Conservation (phyloP, 2,113 vertebrate species). For the Centropus unirufus region DNA sequence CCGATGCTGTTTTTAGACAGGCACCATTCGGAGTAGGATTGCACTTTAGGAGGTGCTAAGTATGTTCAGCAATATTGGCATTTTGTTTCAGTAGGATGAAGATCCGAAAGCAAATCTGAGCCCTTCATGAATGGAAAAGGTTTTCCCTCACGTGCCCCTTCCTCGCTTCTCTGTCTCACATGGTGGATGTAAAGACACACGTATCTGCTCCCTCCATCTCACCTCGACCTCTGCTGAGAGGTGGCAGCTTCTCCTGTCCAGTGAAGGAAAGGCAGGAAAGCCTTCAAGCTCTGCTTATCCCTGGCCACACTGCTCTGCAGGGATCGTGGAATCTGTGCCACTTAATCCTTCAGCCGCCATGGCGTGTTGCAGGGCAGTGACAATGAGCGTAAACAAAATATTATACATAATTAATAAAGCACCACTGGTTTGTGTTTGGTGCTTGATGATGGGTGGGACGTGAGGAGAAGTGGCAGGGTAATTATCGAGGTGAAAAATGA, state of each 20-base stretch:
- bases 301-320: fast-evolving
- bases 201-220: background rate
- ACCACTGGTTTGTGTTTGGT: background rate
- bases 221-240: background rate
- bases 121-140: background rate
- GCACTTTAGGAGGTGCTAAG: conserved; percentile 34
- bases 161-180: fast-evolving
- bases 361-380: background rate
- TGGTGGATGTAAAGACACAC: background rate
- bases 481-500: conserved; percentile 75
- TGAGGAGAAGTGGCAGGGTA: background rate
- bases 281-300: background rate
- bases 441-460: background rate
- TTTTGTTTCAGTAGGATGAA: conserved; percentile 22
- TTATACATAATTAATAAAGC: conserved; percentile 57
- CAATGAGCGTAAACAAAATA: conserved; percentile 43
- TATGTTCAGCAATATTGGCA: conserved; percentile 42
- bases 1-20: background rate
- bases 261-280: background rate
- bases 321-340: background rate
- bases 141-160: background rate
- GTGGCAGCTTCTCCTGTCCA: fast-evolving
- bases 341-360: background rate
- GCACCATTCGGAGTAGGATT: background rate
- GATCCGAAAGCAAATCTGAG: background rate